Conservation (phyloP, 2,113 vertebrate species). For the Chlamydotis undulata region DNA sequence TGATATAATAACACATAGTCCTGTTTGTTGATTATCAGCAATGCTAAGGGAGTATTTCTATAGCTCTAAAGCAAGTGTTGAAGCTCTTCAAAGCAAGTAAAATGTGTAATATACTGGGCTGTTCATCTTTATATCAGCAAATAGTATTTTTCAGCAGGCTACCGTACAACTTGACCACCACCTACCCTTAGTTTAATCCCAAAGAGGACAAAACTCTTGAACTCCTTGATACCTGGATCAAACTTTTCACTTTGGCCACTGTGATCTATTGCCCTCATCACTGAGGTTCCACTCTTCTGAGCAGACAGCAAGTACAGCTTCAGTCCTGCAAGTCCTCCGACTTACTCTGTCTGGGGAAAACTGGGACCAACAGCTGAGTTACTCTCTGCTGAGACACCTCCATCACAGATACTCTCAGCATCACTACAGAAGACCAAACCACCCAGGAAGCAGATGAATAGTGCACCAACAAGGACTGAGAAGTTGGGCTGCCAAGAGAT, state of each 20-base stretch:
- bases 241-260: neutral
- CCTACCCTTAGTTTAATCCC: neutral
- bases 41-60: neutral
- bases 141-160: neutral
- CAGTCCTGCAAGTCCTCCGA: neutral
- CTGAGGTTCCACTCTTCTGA: neutral
- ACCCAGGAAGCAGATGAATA: neutral
- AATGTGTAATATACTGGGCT: neutral
- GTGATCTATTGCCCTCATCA: neutral
- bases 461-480: neutral
- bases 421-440: neutral
- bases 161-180: neutral
- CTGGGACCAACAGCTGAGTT: neutral
- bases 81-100: neutral
- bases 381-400: neutral
- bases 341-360: rapidly evolving
- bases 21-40: neutral
- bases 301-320: neutral
- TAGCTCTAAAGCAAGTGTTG: neutral
- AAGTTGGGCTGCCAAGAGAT: neutral
- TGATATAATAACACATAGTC: neutral
- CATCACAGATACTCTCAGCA: neutral
- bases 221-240: neutral
- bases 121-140: neutral
- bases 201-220: neutral